These are phyloP conservation scores for Helicoverpa armigera DNA, from an alignment of 1,140 invertebrate genomes.

Conservation along the genomic window DNA sequence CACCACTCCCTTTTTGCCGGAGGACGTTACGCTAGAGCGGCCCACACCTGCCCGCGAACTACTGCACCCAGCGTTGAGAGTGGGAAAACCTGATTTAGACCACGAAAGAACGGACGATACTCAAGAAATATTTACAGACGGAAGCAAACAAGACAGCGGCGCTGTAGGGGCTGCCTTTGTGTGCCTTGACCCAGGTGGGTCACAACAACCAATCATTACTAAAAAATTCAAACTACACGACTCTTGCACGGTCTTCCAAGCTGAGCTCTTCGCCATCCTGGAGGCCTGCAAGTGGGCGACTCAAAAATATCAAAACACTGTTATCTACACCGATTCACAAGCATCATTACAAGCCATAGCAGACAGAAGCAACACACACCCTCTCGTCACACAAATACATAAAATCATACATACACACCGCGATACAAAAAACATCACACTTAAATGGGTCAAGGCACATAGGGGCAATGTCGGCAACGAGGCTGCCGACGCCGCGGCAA, in stretches of 20 bases:
- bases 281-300: background rate
- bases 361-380: background rate
- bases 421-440: no score
- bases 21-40: constrained; percentile 16
- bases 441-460: constrained; percentile 24
- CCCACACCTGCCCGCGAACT: background rate
- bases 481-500: constrained; percentile 43
- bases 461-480: constrained; percentile 47
- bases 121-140: constrained; percentile 43
- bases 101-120: background rate
- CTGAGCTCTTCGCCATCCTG: no score
- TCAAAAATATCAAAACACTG: background rate
- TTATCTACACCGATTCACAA: constrained; percentile 41
- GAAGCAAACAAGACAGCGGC: constrained; percentile 5
- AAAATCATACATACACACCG: no score
- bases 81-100: background rate
- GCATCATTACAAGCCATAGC: constrained; percentile 28
- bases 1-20: constrained; percentile 11
- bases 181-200: no score
- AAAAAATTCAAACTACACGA: no score
- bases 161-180: no score
- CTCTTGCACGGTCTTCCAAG: no score
- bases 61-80: background rate
- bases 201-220: no score
- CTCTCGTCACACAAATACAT: no score